Conservation (phyloP, 2,797 vertebrate species). For the Poeciliopsis turneri region DNA sequence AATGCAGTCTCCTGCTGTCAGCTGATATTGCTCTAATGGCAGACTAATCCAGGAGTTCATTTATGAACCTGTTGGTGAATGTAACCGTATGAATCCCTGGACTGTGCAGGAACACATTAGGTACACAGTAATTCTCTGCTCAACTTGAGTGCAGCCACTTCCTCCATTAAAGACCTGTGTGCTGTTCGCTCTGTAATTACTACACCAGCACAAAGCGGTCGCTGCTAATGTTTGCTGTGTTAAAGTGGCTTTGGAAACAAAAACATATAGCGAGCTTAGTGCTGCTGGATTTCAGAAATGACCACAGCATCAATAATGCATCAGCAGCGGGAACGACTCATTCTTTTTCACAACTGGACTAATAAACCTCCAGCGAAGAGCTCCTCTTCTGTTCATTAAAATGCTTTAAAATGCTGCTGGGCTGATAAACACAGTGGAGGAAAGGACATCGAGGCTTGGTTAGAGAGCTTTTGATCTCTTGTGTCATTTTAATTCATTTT, state of each 20-base stretch:
- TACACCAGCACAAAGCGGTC: conserved; percentile 32
- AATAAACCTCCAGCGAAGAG: conserved; percentile 39
- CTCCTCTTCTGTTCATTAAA: conserved; percentile 17
- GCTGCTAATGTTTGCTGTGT: conserved; percentile 38
- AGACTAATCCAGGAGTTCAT: conserved; percentile 49
- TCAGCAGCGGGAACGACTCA: conserved; percentile 24
- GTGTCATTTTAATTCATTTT: conserved; percentile 14
- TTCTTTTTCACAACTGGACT: conserved; percentile 12
- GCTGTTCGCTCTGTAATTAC: conserved; percentile 65
- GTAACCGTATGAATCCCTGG: conserved; percentile 32
- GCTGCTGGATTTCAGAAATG: conserved; percentile 33
- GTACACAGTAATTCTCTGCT: conserved; percentile 48
- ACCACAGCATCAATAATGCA: conserved; percentile 61
- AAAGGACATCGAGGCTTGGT: conserved; percentile 1
- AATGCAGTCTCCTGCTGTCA: conserved; percentile 25
- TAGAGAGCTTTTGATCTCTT: neutral
- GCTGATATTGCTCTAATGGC: conserved; percentile 31
- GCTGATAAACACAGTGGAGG: neutral
- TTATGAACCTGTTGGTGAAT: conserved; percentile 33
- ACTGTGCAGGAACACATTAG: conserved; percentile 43
- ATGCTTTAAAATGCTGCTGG: neutral
- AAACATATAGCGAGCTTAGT: conserved; percentile 17
- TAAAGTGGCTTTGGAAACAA: conserved; percentile 48
- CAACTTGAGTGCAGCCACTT: conserved; percentile 52
- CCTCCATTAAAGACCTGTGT: conserved; percentile 57